These are phyloP conservation scores for Taurulus bubalis DNA, from an alignment of 2,113 vertebrate species.

Conservation along the genomic window DNA sequence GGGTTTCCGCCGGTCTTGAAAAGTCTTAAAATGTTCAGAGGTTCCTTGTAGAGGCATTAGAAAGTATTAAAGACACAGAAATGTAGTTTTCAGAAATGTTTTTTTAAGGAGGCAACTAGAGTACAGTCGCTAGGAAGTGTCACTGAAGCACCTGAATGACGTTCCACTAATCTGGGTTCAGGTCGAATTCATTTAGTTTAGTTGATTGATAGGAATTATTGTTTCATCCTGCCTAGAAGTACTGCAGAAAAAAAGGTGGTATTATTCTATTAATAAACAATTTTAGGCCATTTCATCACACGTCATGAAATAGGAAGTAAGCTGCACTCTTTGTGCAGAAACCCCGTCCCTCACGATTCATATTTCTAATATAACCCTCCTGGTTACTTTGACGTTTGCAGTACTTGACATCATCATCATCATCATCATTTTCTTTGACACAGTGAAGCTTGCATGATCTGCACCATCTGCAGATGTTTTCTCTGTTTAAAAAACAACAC, in stretches of 20 bases:
- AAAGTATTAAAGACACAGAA: neutral
- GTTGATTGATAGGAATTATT: neutral
- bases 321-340: neutral
- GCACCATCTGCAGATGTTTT: constrained; percentile 26
- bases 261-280: neutral
- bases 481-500: neutral
- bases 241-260: neutral
- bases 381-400: no score
- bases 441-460: constrained; percentile 12
- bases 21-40: neutral
- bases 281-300: neutral
- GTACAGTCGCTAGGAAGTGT: no score
- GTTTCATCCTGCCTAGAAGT: neutral
- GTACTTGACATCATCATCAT: no score
- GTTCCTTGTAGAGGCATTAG: neutral
- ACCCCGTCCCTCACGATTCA: neutral
- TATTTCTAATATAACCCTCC: neutral
- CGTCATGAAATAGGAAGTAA: neutral
- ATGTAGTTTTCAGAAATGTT: no score
- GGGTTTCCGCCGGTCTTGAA: neutral
- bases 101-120: no score
- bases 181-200: neutral
- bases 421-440: no score
- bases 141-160: neutral
- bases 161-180: neutral